Percentiles rank a stretch among this genome's conserved stretches.
These are phyloP conservation scores for Archocentrus centrarchus DNA, from an alignment of 2,113 vertebrate genomes.

Conservation along the genomic window DNA sequence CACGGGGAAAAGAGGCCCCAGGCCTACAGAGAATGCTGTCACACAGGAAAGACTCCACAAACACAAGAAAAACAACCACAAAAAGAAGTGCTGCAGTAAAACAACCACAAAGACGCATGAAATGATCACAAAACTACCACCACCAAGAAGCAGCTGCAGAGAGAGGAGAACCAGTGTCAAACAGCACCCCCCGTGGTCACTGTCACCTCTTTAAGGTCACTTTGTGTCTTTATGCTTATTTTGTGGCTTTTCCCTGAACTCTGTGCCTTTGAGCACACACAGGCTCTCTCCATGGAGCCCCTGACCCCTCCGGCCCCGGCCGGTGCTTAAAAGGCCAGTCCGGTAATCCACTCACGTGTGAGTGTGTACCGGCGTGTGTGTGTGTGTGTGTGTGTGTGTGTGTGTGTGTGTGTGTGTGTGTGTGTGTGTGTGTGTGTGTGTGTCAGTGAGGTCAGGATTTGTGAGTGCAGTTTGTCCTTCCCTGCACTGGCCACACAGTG, in stretches of 20 bases:
- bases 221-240: neutral
- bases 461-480: too few species aligned
- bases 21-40: too few species aligned
- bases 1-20: neutral
- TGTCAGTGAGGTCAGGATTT: neutral
- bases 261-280: neutral
- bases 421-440: neutral
- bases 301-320: neutral
- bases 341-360: neutral
- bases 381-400: too few species aligned
- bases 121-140: too few species aligned
- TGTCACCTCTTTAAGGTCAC: neutral
- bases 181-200: rapidly evolving
- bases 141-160: neutral
- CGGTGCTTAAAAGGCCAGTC: neutral
- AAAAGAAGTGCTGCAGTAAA: too few species aligned
- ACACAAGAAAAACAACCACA: rapidly evolving
- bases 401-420: too few species aligned
- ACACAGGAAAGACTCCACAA: neutral
- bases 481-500: too few species aligned
- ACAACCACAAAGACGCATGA: neutral
- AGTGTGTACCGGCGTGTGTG: neutral
- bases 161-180: rapidly evolving
- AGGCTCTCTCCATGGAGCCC: neutral
- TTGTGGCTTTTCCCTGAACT: neutral